Percentiles rank a stretch among this genome's conserved stretches.
These are phyloP conservation scores for Chorisops tibialis DNA, from an alignment of 2,888 invertebrate genomes.

Conservation along the genomic window DNA sequence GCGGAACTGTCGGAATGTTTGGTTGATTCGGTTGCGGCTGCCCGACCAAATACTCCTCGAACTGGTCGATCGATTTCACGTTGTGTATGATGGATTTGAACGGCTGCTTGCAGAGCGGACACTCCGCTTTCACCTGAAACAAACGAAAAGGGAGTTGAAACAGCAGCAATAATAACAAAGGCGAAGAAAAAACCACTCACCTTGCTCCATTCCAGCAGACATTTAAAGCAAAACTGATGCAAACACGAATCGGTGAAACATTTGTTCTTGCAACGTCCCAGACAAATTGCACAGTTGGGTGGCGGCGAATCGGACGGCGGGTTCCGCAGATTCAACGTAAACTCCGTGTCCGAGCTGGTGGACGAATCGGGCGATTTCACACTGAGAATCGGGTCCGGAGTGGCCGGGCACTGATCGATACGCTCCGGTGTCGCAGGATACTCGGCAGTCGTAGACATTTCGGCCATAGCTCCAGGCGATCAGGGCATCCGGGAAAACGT, in stretches of 20 bases:
- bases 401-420: slow-evolving; percentile 35
- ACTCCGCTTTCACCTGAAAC: slow-evolving; percentile 79
- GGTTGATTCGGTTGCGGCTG: slow-evolving; percentile 37
- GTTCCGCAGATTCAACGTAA: slow-evolving; percentile 55
- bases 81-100: slow-evolving; percentile 92
- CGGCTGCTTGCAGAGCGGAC: slow-evolving; percentile 89
- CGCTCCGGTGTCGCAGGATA: slow-evolving; percentile 37
- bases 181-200: slow-evolving; percentile 48
- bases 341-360: slow-evolving; percentile 54
- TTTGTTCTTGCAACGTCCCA: slow-evolving; percentile 80
- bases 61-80: slow-evolving; percentile 81
- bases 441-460: slow-evolving; percentile 21
- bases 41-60: slow-evolving; percentile 73
- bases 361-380: slow-evolving; percentile 37
- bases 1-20: slow-evolving; percentile 16
- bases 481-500: too few relatives aligned
- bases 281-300: slow-evolving; percentile 89
- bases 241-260: slow-evolving; percentile 90
- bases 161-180: background rate
- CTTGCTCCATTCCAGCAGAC: slow-evolving; percentile 91
- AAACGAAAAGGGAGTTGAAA: background rate
- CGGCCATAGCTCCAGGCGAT: too few relatives aligned
- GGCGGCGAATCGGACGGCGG: slow-evolving; percentile 64
- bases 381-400: slow-evolving; percentile 34
- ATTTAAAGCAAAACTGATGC: slow-evolving; percentile 92